A percentile compares a stretch with the other conserved stretches of the same genome.
Conservation (phyloP, 2,113 vertebrate genomes). For the Oplegnathus fasciatus region DNA sequence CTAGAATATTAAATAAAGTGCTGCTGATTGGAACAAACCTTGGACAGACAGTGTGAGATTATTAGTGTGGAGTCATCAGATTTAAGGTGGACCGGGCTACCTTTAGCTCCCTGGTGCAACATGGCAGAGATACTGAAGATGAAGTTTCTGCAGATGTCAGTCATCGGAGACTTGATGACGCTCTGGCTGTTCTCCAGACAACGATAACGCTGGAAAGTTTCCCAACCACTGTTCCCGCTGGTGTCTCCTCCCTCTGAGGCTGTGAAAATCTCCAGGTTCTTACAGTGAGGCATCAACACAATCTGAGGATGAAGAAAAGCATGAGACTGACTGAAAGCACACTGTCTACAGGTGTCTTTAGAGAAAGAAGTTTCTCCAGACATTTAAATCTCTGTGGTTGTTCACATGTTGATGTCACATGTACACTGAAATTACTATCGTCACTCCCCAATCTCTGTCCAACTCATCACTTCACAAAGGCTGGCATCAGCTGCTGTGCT, state of each 20-base stretch:
- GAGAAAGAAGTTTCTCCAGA: background rate
- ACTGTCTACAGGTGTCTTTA: background rate
- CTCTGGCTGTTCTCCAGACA: conserved; percentile 96
- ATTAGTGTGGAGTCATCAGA: background rate
- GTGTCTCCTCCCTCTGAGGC: conserved; percentile 88
- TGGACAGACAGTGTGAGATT: background rate
- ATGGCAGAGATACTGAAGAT: conserved; percentile 96
- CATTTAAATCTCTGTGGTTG: background rate
- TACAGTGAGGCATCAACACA: conserved; percentile 96
- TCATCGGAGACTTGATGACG: conserved; percentile 93
- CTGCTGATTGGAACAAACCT: background rate
- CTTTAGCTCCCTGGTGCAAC: conserved; percentile 90
- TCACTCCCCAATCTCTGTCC: background rate
- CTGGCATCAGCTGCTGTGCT: too few species aligned
- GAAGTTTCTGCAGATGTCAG: conserved; percentile 94
- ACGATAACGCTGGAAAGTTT: conserved; percentile 95
- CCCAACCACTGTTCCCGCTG: conserved; percentile 88
- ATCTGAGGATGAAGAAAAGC: conserved; percentile 83
- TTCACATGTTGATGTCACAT: background rate
- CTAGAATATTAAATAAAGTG: too few species aligned
- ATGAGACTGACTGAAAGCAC: background rate
- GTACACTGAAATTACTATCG: background rate
- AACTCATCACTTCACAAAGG: background rate
- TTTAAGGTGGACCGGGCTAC: conserved; percentile 73
- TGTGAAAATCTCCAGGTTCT: conserved; percentile 94